Base-by-base conservation (phyloP, 2,113 vertebrate genomes). In the Sturnira hondurensis region DNA sequence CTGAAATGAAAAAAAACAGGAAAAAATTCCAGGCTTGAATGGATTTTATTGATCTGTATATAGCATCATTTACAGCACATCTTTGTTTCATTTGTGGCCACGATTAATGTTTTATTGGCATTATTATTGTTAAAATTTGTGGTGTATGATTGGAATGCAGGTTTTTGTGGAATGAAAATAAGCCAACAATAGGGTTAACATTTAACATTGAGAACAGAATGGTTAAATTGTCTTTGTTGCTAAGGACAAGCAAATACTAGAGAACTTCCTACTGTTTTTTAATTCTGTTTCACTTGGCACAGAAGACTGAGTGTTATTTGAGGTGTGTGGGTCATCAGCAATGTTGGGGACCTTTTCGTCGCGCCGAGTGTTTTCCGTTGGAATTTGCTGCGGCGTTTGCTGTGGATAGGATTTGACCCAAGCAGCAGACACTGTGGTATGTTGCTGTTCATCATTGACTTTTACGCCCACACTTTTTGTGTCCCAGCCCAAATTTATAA, bases 151-250 rank as follows among this genome's bases (percentile, higher is more conserved):
- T 88, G 45, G 54, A 96, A 85, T 86, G 4, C 47, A 93, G 82
- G 0, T 68, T 78, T 91, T 90, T 85, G 47, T 90, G 50, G 22
- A 89, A 82, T 84, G 96, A 74, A 96, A 94, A 85, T 93, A 92
- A 93, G 9, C 16, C 41, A 76, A 78, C 43, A 86, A 36, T 82
- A 90, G 24, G 6, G 54, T 91, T 96, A 54, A 81, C 43, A 47
- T 47, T 92, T 83, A 89, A 11, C 52, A 93, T 71, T 68, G 84
- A 56, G 31, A 94, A 78, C 31, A 91, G 45, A 73, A 86, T 84
- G 31, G 2, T 86, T 74, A 84, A 78, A 61, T 86, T 24, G 58
- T 77, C 22, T 11, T 83, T 76, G 33, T 86, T 68, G 19, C 7
- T 86, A n/a, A 81, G n/a, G 70, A 31, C 2, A 86, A 50, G 43